A percentile compares a stretch with the other conserved stretches of the same genome.
These are phyloP conservation scores for Saccopteryx leptura DNA, from an alignment of 2,113 vertebrate genomes.

Conservation along the genomic window DNA sequence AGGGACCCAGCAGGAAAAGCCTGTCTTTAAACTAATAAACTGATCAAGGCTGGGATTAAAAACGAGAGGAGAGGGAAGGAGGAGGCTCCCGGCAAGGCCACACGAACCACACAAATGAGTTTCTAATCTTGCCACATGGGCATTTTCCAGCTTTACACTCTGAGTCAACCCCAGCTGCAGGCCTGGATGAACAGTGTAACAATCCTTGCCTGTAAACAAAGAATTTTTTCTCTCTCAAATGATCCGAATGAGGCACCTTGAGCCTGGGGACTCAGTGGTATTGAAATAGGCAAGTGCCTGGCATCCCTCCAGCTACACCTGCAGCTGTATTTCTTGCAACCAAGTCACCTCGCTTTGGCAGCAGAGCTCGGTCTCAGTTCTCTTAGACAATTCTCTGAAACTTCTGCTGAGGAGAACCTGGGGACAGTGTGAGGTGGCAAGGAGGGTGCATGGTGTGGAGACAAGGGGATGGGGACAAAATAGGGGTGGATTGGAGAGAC, in stretches of 20 bases:
- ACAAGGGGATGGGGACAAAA: not conserved
- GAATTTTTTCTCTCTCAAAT: constrained; percentile 75
- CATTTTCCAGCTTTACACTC: constrained; percentile 86
- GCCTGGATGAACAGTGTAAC: constrained; percentile 90
- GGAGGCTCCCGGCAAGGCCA: constrained; percentile 90
- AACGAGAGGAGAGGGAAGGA: constrained; percentile 44
- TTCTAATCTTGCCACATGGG: constrained; percentile 88
- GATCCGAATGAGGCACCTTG: constrained; percentile 87
- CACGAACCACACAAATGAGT: constrained; percentile 86
- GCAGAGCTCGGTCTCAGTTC: constrained; percentile 29
- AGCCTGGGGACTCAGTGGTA: constrained; percentile 88
- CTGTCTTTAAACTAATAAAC: constrained; percentile 92
- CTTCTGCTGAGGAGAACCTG: constrained; percentile 29
- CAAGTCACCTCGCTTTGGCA: constrained; percentile 36
- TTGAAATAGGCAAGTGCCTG: constrained; percentile 88
- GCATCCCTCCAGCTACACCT: constrained; percentile 89
- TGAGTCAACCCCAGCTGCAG: constrained; percentile 90
- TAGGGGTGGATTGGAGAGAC: not conserved
- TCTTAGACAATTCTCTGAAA: not conserved
- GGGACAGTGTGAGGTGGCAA: not conserved
- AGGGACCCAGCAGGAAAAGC: constrained; percentile 87
- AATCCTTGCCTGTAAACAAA: constrained; percentile 82
- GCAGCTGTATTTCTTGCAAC: constrained; percentile 81
- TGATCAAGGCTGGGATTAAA: constrained; percentile 90
- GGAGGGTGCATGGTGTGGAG: not conserved